Evolutionary conservation across 2,113 vertebrate genomes (phyloP), one percentile per base, ranked within the genome.

Genomic region (Eubucco bourcierii): DNA sequence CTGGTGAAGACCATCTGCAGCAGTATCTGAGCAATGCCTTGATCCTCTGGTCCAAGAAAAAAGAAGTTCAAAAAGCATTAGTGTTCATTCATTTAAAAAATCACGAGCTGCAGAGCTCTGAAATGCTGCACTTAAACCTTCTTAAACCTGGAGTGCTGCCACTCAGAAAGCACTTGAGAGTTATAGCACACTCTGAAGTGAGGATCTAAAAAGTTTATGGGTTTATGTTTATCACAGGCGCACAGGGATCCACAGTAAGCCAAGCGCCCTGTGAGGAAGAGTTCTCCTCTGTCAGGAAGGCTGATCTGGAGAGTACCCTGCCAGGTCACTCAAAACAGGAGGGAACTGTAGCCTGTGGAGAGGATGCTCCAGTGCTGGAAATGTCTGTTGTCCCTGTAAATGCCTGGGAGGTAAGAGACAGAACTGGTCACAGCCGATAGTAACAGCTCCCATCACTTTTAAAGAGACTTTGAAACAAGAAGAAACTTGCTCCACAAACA

Each of bases 111-210:
- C 65, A 86, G 68, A 77, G 33, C 47, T 74, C 28, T 80, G 37
- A 86, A 24, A 86, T 0, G 6, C 13, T 46, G 12, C 7, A 9
- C 23, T 88, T 86, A 64, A 44, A 84, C 56, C 61, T 18, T 44
- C 52, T n/a, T 64, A 9, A 52, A 58, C 17, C 18, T 72, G 58
- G 44, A 86, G 66, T 6, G 5, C 4, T 55, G 31, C 13, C 47
- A 27, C 44, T n/a, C 16, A 90, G 39, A 84, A 81, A 88, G n/a
- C 50, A 64, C 15, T 6, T 6, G 8, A 84, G 50, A 44, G 71
- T 72, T 77, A 82, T 1, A 1, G 52, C 0, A 0, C 4, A 7
- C 27, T 74, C 55, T 74, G 80, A 71, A 60, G 31, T 0, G 0
- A 47, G 37, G 17, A 75, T n/a, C 28, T 58, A 78, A 56, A 18